A percentile compares a stretch with the other conserved stretches of the same genome.
Evolutionary conservation across 1,140 invertebrate genomes (phyloP).

Genomic region (Scaptomyza pallida): DNA sequence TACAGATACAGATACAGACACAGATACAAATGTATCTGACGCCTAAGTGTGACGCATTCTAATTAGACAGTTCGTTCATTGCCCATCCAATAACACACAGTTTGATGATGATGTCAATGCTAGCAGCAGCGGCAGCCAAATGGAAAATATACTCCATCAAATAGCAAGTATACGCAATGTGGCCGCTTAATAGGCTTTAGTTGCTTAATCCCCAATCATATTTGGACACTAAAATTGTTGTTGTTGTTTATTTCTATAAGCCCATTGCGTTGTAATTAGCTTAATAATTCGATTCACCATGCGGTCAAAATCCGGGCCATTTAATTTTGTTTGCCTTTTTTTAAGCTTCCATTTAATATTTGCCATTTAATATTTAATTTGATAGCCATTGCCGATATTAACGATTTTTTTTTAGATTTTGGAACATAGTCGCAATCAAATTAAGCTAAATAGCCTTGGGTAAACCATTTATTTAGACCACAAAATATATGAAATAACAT

Average conservation of each 20-base stretch:
- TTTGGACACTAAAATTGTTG: constrained; percentile 9
- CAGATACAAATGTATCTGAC: constrained; percentile 29
- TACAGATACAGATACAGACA: neutral
- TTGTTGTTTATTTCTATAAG: constrained; percentile 19
- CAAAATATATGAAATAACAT: too few relatives aligned
- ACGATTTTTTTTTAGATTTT: neutral
- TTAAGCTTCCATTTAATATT: neutral
- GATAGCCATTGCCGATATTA: constrained; percentile 14
- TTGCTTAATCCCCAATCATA: neutral
- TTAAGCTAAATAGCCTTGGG: too few relatives aligned
- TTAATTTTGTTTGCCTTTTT: constrained; percentile 13
- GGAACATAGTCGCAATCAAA: too few relatives aligned
- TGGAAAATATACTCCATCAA: neutral
- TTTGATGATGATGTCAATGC: constrained; percentile 27
- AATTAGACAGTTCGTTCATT: constrained; percentile 34
- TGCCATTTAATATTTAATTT: constrained; percentile 29
- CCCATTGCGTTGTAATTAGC: constrained; percentile 40
- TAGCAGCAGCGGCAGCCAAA: constrained; percentile 25
- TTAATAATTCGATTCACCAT: constrained; percentile 24
- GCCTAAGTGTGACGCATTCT: constrained; percentile 34
- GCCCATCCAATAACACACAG: neutral
- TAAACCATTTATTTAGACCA: too few relatives aligned
- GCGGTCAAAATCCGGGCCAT: neutral
- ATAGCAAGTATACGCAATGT: constrained; percentile 26
- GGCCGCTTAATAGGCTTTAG: neutral